These are phyloP conservation scores for Aphidius gifuensis DNA, from an alignment of 1,140 invertebrate species.

Conservation along the genomic window DNA sequence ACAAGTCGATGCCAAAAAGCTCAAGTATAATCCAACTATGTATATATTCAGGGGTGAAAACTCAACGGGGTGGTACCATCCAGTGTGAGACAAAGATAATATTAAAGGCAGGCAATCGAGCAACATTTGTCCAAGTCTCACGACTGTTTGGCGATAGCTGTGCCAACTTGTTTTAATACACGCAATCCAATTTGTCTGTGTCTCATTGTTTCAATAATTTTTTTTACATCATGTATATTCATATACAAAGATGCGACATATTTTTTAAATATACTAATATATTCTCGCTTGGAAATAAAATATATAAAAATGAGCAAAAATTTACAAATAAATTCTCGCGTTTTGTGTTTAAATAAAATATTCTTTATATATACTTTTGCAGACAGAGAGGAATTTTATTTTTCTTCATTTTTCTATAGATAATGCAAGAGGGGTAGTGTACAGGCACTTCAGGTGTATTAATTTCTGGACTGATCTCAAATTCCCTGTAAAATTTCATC, in stretches of 20 bases:
- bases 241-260: neutral
- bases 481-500: too few species aligned
- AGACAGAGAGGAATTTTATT: neutral
- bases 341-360: neutral
- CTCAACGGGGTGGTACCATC: conserved; percentile 24
- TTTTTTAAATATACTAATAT: too few species aligned
- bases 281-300: too few species aligned
- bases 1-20: neutral
- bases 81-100: conserved; percentile 19
- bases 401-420: neutral
- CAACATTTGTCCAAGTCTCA: conserved; percentile 52
- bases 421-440: neutral
- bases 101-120: conserved; percentile 40
- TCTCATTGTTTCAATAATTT: conserved; percentile 49
- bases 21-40: neutral
- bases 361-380: neutral
- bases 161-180: conserved; percentile 54
- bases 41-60: conserved; percentile 10
- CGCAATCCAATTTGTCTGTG: conserved; percentile 56
- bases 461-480: conserved; percentile 1
- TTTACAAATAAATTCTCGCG: neutral
- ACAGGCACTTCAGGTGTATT: conserved; percentile 20
- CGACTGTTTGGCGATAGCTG: conserved; percentile 56
- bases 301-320: too few species aligned
- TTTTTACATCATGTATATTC: neutral